These are phyloP conservation scores for Calonectris borealis DNA, from an alignment of 2,113 vertebrate genomes.

Conservation along the genomic window DNA sequence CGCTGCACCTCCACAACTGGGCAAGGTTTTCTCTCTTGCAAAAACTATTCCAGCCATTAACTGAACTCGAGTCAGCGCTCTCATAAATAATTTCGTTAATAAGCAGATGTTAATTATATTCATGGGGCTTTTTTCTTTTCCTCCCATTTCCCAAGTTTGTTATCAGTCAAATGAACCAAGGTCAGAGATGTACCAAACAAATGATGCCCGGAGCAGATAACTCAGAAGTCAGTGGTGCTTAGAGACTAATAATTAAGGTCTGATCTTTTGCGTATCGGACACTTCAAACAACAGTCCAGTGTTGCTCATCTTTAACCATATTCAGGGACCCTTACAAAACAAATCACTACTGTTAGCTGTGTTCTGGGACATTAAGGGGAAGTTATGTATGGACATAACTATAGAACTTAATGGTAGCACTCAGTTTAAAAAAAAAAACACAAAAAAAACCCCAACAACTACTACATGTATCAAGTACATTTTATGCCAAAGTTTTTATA, in stretches of 20 bases:
- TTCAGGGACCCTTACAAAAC: neutral
- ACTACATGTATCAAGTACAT: neutral
- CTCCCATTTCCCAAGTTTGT: neutral
- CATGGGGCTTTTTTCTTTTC: neutral
- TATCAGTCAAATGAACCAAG: neutral
- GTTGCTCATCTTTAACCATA: neutral
- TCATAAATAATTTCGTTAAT: neutral
- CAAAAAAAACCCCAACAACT: too few relatives aligned
- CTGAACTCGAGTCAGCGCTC: neutral
- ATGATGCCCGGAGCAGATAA: neutral
- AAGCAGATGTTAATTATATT: neutral
- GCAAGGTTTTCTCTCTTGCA: neutral
- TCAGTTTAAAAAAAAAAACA: neutral
- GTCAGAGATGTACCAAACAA: neutral
- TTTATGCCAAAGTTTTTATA: neutral
- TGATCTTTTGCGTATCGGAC: neutral
- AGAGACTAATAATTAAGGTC: neutral
- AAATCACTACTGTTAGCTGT: neutral
- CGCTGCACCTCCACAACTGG: neutral
- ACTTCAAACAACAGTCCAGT: neutral
- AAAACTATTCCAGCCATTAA: neutral
- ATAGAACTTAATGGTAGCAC: neutral
- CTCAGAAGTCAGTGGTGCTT: neutral
- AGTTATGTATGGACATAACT: neutral
- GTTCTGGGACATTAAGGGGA: neutral